Conservation (phyloP, 2,797 vertebrate genomes). For the Emydoidea blandingii region DNA sequence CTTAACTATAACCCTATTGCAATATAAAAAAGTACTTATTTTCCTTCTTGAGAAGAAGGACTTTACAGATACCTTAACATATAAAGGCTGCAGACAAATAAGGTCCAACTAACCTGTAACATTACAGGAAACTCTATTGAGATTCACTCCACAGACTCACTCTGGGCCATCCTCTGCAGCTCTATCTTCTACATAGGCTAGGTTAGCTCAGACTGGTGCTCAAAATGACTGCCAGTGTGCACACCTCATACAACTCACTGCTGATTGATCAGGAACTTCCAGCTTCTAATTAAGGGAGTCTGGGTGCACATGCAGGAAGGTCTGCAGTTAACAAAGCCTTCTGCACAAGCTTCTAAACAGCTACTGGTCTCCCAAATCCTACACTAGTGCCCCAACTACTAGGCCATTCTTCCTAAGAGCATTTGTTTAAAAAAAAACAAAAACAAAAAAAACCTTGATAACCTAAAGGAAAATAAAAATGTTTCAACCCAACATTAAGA, state of each 20-base stretch:
- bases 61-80: background rate
- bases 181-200: background rate
- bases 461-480: background rate
- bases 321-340: background rate
- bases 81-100: background rate
- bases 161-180: background rate
- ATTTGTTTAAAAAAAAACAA: background rate
- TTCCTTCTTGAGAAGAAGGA: background rate
- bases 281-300: background rate
- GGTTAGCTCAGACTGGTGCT: background rate
- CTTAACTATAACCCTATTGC: background rate
- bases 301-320: background rate
- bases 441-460: background rate
- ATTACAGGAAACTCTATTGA: background rate
- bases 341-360: background rate
- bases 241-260: background rate
- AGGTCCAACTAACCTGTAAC: background rate
- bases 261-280: background rate
- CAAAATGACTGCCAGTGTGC: background rate
- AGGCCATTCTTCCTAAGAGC: background rate
- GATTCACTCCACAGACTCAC: background rate
- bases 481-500: background rate
- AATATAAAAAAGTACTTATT: background rate
- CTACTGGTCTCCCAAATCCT: background rate
- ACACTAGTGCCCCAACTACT: background rate